phyloP scores from a whole-genome alignment of 2,797 vertebrate genomes.

The Eupleurogrammus muticus region DNA sequence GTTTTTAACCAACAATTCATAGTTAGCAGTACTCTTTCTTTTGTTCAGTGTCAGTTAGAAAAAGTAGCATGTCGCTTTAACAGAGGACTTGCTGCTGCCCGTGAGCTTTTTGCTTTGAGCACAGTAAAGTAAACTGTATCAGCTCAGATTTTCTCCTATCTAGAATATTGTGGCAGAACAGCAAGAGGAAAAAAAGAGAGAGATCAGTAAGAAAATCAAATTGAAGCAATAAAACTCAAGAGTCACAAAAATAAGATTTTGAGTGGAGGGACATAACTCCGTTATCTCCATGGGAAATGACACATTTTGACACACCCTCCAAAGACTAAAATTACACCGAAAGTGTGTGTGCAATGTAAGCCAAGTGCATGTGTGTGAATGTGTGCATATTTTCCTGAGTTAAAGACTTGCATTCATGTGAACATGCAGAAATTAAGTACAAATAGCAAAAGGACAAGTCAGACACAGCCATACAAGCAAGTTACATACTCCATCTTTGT shows the following conservation, averaged over 20 bases:
- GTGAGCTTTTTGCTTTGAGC: not conserved
- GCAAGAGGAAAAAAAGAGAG: too few species aligned
- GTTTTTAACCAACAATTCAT: too few species aligned
- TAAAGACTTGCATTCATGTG: conserved; percentile 2
- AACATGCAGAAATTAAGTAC: not conserved
- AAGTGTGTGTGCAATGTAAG: not conserved
- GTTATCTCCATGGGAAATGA: too few species aligned
- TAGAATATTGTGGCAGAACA: too few species aligned
- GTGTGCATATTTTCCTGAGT: not conserved
- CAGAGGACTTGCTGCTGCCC: not conserved
- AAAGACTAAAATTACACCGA: not conserved
- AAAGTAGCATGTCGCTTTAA: not conserved
- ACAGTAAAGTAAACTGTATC: not conserved
- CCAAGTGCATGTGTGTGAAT: not conserved
- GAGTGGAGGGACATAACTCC: too few species aligned
- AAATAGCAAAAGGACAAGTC: not conserved
- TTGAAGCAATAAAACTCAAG: too few species aligned
- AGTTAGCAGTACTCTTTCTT: not conserved
- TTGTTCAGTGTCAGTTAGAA: not conserved
- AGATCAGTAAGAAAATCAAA: too few species aligned
- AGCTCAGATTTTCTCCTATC: too few species aligned
- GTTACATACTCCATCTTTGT: conserved; percentile 7
- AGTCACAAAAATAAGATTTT: too few species aligned
- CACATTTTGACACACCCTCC: not conserved
- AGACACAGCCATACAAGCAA: not conserved